Base-by-base conservation (phyloP, 2,113 vertebrate genomes). In the Varanus komodoensis region DNA sequence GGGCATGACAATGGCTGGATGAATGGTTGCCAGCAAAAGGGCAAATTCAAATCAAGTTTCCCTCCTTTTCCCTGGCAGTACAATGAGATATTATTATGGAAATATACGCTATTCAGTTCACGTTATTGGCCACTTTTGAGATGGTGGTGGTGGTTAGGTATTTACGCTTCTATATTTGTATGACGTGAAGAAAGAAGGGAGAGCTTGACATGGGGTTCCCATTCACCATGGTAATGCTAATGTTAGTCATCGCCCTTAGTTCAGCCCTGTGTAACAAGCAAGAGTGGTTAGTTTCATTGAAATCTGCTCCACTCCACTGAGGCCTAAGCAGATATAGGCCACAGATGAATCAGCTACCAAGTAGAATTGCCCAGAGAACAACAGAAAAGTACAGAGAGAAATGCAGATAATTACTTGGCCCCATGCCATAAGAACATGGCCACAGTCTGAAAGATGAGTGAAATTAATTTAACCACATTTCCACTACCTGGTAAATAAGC, bases 401-500 rank as follows among this genome's bases (percentile, higher is more conserved):
- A 67, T 4, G n/a, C 1, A 79, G 23, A 48, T 6, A 8, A 67
- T 8, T 67, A 67, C 52, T 89, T 61, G 2, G 19, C 79, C 86
- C 38, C 86, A 88, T 82, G 84, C 3, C 67, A 6, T 64, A 94
- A 81, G 23, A 74, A 50, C 32, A 82, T 75, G 67, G 0, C 52
- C 68, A 21, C 0, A 44, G 27, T n/a, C 84, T 1, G 4, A 91
- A 92, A 90, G 3, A n/a, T 23, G 2, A 34, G 89, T 87, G 84
- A 29, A 2, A 67, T 44, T 75, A 32, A 75, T 82, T 77, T 27
- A 94, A 78, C 8, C 61, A 11, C 32, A 2, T 94, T 86, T 91
- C 27, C 52, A 88, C 17, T 89, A 94, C 82, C 38, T 93, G 80
- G 90, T 92, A 8, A 93, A 94, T 32, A 88, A 27, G 11, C 6